Percentiles rank a stretch among this genome's conserved stretches.
These are phyloP conservation scores for Lepidocyrtoides sp. DNA, from an alignment of 2,888 invertebrate genomes.

Conservation along the genomic window DNA sequence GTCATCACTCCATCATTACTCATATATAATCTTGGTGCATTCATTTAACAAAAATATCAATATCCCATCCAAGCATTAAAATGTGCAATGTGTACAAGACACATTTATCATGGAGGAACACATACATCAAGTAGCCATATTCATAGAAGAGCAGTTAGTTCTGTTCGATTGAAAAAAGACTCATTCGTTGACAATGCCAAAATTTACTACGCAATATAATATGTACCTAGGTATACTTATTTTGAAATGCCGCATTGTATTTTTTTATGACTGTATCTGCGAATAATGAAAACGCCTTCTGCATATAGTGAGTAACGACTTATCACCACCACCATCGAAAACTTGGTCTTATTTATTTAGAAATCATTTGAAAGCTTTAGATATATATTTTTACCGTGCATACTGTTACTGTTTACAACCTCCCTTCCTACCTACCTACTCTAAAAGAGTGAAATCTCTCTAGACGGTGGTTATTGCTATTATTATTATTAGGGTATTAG, in stretches of 20 bases:
- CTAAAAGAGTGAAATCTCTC: slow-evolving; percentile 39
- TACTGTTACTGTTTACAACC: not conserved
- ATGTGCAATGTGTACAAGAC: not conserved
- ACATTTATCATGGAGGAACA: slow-evolving; percentile 18
- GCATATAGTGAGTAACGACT: slow-evolving; percentile 3
- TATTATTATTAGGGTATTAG: not conserved
- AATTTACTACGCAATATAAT: not conserved
- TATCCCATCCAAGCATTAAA: not conserved
- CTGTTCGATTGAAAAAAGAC: not conserved
- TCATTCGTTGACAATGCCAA: slow-evolving; percentile 4
- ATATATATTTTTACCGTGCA: slow-evolving; percentile 16
- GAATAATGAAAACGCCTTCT: slow-evolving; percentile 58
- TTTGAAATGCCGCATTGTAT: not conserved
- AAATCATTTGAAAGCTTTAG: not conserved
- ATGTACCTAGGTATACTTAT: not conserved
- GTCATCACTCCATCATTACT: slow-evolving; percentile 28
- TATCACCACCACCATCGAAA: slow-evolving; percentile 1
- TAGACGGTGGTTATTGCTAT: slow-evolving; percentile 7
- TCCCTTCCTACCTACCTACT: not conserved
- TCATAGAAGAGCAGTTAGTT: not conserved
- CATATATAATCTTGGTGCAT: no score
- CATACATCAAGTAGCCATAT: not conserved
- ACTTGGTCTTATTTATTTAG: slow-evolving; percentile 35
- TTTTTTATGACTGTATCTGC: slow-evolving; percentile 31
- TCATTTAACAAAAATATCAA: not conserved